Conservation (phyloP, 2,797 vertebrate genomes). For the Chelonia mydas region DNA sequence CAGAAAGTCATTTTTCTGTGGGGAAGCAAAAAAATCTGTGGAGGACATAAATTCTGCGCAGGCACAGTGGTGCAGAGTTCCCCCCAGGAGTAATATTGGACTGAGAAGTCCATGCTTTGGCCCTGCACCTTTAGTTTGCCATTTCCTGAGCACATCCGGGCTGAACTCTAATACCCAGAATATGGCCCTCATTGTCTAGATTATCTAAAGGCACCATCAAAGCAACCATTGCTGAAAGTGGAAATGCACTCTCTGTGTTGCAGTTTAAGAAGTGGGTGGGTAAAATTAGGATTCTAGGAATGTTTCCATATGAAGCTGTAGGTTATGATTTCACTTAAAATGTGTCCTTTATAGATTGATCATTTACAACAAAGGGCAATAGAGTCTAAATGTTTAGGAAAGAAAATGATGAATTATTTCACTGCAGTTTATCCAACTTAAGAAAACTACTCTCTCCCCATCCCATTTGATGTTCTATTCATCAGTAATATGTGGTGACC, state of each 20-base stretch:
- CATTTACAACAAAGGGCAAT: background rate
- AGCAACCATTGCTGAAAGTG: accelerated
- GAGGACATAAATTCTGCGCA: no score
- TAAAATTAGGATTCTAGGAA: background rate
- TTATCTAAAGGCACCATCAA: accelerated
- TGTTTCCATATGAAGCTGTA: background rate
- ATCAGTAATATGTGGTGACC: background rate
- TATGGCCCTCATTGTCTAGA: accelerated
- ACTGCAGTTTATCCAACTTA: background rate
- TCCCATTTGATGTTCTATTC: background rate
- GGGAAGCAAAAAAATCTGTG: no score
- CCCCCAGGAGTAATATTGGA: background rate
- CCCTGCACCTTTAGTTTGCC: background rate
- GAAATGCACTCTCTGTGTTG: background rate
- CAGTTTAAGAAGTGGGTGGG: background rate
- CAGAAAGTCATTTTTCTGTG: no score
- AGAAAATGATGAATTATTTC: background rate
- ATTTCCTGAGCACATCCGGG: background rate
- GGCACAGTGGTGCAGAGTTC: no score
- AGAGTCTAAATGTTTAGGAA: background rate
- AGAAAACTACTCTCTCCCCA: background rate
- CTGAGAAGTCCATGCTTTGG: background rate
- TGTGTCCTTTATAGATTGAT: background rate
- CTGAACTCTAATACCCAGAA: background rate
- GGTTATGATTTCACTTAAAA: background rate